Percentiles rank a stretch among this genome's conserved stretches.
Evolutionary conservation across 2,113 vertebrate genomes (phyloP).

Genomic region (Etheostoma cragini): DNA sequence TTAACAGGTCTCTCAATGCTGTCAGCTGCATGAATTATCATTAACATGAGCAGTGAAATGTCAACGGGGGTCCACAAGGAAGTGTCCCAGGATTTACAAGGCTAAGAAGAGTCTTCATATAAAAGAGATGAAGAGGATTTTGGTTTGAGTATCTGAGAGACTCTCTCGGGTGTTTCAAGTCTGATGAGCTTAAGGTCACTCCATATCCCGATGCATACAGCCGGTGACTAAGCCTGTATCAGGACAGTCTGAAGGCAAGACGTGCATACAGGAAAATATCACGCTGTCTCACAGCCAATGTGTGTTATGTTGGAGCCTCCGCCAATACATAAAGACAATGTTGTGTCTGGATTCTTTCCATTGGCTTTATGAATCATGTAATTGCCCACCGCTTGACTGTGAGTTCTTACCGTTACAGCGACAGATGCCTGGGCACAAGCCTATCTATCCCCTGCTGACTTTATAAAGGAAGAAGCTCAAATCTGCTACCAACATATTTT

Average conservation of each 20-base stretch:
- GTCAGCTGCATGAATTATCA: constrained; percentile 61
- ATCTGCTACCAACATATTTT: background rate
- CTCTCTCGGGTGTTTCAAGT: constrained; percentile 53
- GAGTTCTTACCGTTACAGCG: background rate
- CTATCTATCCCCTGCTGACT: background rate
- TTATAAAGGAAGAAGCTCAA: background rate
- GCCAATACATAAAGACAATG: constrained; percentile 41
- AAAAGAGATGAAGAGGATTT: constrained; percentile 62
- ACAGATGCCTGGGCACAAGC: constrained; percentile 33
- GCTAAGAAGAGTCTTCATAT: constrained; percentile 43
- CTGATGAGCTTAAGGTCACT: constrained; percentile 49
- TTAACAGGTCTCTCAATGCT: constrained; percentile 41
- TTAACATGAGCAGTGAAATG: constrained; percentile 63
- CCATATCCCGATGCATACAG: constrained; percentile 9
- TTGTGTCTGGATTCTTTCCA: constrained; percentile 22
- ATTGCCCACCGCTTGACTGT: constrained; percentile 32
- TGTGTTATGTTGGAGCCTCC: constrained; percentile 40
- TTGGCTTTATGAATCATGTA: constrained; percentile 47
- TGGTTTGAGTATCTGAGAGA: constrained; percentile 56
- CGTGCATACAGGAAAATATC: constrained; percentile 33
- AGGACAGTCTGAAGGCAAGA: constrained; percentile 15
- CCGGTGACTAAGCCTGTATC: constrained; percentile 36
- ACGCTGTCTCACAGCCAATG: background rate
- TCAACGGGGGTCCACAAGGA: constrained; percentile 54
- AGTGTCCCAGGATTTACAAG: constrained; percentile 56